Percentiles rank a stretch among this genome's conserved stretches.
Evolutionary conservation across 2,888 invertebrate species (phyloP).

Genomic region (Tetranychus piercei): DNA sequence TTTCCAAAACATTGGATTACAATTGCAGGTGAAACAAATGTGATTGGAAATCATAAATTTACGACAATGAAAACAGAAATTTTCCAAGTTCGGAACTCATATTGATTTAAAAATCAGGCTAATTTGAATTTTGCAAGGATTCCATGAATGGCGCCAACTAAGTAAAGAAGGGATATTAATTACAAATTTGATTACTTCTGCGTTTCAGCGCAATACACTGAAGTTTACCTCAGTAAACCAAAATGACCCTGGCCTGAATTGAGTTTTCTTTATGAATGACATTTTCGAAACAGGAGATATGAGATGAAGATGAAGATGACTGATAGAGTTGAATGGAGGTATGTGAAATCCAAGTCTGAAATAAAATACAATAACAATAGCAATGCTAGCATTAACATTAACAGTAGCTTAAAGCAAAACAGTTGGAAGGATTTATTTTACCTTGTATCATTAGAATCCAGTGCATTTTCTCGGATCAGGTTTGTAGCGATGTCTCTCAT

Average conservation of each 20-base stretch:
- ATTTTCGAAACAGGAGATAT: slow-evolving; percentile 60
- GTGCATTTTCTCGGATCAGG: not conserved
- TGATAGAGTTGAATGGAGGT: slow-evolving; percentile 68
- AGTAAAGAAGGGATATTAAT: too few relatives aligned
- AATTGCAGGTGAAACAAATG: too few relatives aligned
- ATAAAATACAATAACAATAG: slow-evolving; percentile 13
- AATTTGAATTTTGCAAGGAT: too few relatives aligned
- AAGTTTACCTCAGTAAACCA: slow-evolving; percentile 21
- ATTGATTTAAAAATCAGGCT: too few relatives aligned
- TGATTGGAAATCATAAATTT: too few relatives aligned
- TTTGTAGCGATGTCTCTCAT: not conserved
- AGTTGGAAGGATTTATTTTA: not conserved
- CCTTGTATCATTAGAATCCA: not conserved
- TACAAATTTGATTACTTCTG: too few relatives aligned
- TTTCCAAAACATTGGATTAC: too few relatives aligned
- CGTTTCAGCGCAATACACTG: too few relatives aligned
- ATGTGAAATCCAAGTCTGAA: slow-evolving; percentile 60
- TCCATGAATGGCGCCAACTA: too few relatives aligned
- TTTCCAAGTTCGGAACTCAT: too few relatives aligned
- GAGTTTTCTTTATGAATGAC: slow-evolving; percentile 33
- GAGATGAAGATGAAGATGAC: slow-evolving; percentile 65
- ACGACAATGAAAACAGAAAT: too few relatives aligned
- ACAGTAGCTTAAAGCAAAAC: too few relatives aligned
- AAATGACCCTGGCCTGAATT: slow-evolving; percentile 22
- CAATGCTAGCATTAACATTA: not conserved